phyloP scores from a whole-genome alignment of 2,797 vertebrate species.

The Eulemur rubriventer region DNA sequence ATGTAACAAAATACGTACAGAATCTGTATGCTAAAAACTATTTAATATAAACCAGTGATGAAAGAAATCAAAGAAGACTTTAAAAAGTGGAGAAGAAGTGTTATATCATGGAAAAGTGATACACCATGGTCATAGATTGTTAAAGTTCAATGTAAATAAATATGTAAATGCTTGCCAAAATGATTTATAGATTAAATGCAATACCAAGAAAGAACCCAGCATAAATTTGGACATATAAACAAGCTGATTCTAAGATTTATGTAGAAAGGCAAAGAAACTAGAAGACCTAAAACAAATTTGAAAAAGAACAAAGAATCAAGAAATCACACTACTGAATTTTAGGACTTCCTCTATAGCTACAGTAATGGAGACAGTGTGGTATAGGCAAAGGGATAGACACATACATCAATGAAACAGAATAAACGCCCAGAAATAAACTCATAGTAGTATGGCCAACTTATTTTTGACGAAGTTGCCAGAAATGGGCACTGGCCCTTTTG shows the following conservation, averaged over 20 bases:
- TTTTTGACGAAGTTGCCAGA: not conserved
- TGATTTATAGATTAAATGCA: constrained; percentile 47
- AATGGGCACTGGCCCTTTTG: not conserved
- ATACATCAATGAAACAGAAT: not conserved
- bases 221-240: constrained; percentile 13
- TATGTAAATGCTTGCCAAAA: not conserved
- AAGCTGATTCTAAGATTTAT: constrained; percentile 33
- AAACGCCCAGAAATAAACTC: not conserved
- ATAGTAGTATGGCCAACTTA: not conserved
- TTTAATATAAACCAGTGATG: not conserved
- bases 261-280: constrained; percentile 28
- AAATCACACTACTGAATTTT: constrained; percentile 24
- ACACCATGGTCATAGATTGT: constrained; percentile 28
- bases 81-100: not conserved
- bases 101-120: not conserved
- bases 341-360: not conserved
- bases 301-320: constrained; percentile 32
- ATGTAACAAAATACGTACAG: constrained; percentile 1
- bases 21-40: not conserved
- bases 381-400: not conserved
- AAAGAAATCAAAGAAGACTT: constrained; percentile 18
- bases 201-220: not conserved
- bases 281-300: not conserved
- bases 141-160: constrained; percentile 30
- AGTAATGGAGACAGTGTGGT: not conserved